These are phyloP conservation scores for Philereme vetulata DNA, from an alignment of 2,888 invertebrate species.

Conservation along the genomic window DNA sequence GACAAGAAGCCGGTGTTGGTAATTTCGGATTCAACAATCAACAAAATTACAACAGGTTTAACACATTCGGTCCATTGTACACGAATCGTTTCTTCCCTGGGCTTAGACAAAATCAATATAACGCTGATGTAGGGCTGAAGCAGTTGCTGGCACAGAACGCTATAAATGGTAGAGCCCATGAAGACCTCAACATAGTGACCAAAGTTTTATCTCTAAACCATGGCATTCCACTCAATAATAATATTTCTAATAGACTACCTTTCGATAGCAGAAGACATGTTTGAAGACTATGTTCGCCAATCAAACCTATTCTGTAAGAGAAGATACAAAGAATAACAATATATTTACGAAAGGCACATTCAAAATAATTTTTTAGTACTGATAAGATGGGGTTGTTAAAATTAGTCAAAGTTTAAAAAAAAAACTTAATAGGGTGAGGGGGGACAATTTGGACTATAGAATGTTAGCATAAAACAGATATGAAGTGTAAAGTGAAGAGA, in stretches of 20 bases:
- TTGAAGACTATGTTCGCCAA: constrained; percentile 31
- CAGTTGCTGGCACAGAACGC: constrained; percentile 87
- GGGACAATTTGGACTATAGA: no score
- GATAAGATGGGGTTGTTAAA: not conserved
- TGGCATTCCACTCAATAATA: constrained; percentile 82
- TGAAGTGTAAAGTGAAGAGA: no score
- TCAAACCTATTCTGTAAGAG: constrained; percentile 22
- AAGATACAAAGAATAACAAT: constrained; percentile 9
- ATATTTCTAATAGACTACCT: constrained; percentile 68
- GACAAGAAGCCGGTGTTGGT: constrained; percentile 84
- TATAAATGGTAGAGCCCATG: constrained; percentile 85
- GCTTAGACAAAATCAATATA: constrained; percentile 66
- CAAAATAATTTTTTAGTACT: constrained; percentile 3
- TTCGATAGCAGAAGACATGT: constrained; percentile 73
- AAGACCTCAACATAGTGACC: constrained; percentile 91
- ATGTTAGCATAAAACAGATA: no score
- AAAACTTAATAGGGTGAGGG: no score
- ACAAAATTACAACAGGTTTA: constrained; percentile 67
- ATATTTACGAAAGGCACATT: not conserved
- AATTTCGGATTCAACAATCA: constrained; percentile 85
- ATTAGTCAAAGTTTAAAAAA: no score
- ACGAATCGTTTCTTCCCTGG: constrained; percentile 61
- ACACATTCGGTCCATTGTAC: constrained; percentile 60
- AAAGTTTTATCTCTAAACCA: constrained; percentile 92
- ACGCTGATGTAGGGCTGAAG: constrained; percentile 84